These are phyloP conservation scores for Penaeus indicus DNA, from an alignment of 1,140 invertebrate species.

Conservation along the genomic window DNA sequence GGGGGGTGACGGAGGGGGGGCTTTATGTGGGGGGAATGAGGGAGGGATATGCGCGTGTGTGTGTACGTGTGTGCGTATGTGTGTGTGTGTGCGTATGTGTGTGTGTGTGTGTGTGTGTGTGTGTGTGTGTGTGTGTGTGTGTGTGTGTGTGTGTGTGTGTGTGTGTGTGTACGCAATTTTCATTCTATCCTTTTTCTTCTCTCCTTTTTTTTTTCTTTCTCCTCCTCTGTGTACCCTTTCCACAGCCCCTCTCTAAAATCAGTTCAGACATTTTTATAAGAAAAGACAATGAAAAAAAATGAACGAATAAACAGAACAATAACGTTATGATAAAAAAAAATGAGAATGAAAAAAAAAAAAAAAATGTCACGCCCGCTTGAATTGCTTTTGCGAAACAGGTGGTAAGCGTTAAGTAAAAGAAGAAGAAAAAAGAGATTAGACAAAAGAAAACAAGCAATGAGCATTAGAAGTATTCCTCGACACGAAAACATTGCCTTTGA, in stretches of 20 bases:
- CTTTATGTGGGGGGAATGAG: background rate
- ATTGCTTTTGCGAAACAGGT: background rate
- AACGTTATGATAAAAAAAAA: too few species aligned
- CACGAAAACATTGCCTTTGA: too few species aligned
- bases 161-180: background rate
- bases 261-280: too few species aligned
- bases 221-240: too few species aligned
- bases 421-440: background rate
- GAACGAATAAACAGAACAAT: too few species aligned
- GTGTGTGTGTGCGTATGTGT: background rate
- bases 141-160: background rate
- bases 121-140: background rate
- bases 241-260: too few species aligned
- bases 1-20: background rate
- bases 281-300: too few species aligned
- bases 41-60: background rate
- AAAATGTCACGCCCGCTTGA: background rate
- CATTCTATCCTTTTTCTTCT: too few species aligned
- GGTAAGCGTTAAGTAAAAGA: background rate
- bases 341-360: background rate
- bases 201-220: too few species aligned
- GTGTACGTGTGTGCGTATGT: background rate
- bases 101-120: background rate
- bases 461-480: background rate
- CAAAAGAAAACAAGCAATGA: constrained; percentile 9